Evolutionary conservation across 2,113 vertebrate genomes (phyloP).

Genomic region (Sceloporus tristichus): DNA sequence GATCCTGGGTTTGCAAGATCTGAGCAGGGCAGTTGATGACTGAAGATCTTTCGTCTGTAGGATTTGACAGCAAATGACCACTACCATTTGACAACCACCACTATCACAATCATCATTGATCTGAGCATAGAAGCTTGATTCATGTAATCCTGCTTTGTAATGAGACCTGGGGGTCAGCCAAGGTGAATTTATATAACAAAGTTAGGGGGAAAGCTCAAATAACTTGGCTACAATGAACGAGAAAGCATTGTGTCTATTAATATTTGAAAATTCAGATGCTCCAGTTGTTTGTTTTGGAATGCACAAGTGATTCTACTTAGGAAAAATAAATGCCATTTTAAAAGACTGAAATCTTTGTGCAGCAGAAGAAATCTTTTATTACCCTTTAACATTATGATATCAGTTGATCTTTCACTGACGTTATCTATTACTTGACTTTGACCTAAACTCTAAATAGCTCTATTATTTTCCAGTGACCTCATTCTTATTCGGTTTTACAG

Average conservation of each 20-base stretch:
- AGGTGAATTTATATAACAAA: conserved; percentile 53
- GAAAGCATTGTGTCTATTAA: conserved; percentile 71
- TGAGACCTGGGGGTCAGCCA: conserved; percentile 31
- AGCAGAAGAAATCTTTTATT: conserved; percentile 67
- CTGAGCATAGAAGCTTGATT: conserved; percentile 35
- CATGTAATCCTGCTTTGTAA: conserved; percentile 5
- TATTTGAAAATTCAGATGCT: conserved; percentile 69
- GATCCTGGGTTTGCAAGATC: too few relatives aligned
- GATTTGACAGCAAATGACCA: not conserved
- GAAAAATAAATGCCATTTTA: conserved; percentile 64
- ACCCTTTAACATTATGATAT: conserved; percentile 56
- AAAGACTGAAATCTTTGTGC: conserved; percentile 61
- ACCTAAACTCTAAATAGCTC: conserved; percentile 74
- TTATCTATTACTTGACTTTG: conserved; percentile 65
- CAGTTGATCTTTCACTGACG: conserved; percentile 68
- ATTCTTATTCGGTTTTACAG: conserved; percentile 74
- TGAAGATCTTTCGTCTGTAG: too few relatives aligned
- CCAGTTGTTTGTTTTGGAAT: conserved; percentile 78
- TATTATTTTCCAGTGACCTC: conserved; percentile 74
- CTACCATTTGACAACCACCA: not conserved
- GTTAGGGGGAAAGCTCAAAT: conserved; percentile 30
- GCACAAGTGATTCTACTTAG: conserved; percentile 43
- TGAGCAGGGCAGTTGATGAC: too few relatives aligned
- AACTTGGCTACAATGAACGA: conserved; percentile 58
- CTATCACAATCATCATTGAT: not conserved